phyloP scores from a whole-genome alignment of 1,140 invertebrate genomes.

The Neelides sp. region DNA sequence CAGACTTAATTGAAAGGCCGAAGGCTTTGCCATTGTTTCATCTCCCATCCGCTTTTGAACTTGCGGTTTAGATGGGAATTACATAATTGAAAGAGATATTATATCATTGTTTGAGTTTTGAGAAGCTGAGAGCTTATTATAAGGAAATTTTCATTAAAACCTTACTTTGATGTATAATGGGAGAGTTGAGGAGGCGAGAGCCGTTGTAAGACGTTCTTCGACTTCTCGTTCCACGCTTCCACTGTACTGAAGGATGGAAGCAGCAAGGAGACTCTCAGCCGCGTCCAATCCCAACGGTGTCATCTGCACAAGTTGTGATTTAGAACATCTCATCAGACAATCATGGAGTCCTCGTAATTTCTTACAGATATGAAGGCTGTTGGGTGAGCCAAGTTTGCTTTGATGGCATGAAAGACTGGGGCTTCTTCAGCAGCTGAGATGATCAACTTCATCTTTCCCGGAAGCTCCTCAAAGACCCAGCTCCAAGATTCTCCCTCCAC shows the following conservation, averaged over 20 bases:
- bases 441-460: constrained; percentile 55
- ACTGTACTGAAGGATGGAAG: constrained; percentile 47
- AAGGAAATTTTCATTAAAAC: too few relatives aligned
- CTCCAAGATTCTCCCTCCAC: constrained; percentile 37
- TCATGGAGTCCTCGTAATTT: not conserved
- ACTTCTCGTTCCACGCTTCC: constrained; percentile 48
- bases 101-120: too few relatives aligned
- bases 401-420: constrained; percentile 38
- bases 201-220: constrained; percentile 44
- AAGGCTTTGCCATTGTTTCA: too few relatives aligned
- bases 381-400: constrained; percentile 35
- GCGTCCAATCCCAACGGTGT: constrained; percentile 39
- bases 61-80: too few relatives aligned
- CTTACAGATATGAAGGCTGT: constrained; percentile 29
- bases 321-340: not conserved
- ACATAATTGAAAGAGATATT: too few relatives aligned
- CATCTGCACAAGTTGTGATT: constrained; percentile 33
- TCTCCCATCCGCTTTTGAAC: too few relatives aligned
- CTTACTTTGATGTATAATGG: constrained; percentile 53
- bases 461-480: constrained; percentile 55
- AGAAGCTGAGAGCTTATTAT: too few relatives aligned
- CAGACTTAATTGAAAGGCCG: too few relatives aligned
- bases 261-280: constrained; percentile 42
- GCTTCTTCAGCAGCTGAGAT: constrained; percentile 50
- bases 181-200: constrained; percentile 48